Evolutionary conservation across 2,797 vertebrate species (phyloP).

Genomic region (Acipenser transmontanus): DNA sequence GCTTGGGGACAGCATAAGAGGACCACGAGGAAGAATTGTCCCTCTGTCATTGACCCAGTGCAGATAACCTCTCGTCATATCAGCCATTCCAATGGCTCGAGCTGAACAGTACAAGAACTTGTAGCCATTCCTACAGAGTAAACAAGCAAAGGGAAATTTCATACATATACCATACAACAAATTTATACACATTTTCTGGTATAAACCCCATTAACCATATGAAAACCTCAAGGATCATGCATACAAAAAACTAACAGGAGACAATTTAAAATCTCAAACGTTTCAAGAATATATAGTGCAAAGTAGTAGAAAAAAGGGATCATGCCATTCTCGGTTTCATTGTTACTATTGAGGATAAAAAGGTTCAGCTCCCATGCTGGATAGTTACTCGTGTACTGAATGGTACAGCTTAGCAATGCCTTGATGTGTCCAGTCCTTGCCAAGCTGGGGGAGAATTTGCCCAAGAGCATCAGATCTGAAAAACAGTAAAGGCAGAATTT

Average conservation of each 20-base stretch:
- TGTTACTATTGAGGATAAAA: not conserved
- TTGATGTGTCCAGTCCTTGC: slow-evolving; percentile 94
- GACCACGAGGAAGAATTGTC: slow-evolving; percentile 72
- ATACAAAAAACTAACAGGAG: not conserved
- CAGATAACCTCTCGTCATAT: slow-evolving; percentile 78
- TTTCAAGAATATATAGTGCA: not conserved
- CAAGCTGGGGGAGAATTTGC: slow-evolving; percentile 89
- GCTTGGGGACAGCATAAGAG: slow-evolving; percentile 79
- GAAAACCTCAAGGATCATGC: too few relatives aligned
- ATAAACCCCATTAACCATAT: too few relatives aligned
- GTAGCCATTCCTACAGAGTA: slow-evolving; percentile 68
- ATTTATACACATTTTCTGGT: too few relatives aligned
- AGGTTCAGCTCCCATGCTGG: not conserved
- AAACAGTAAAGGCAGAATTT: slow-evolving; percentile 18
- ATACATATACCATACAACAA: not conserved
- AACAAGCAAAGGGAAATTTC: not conserved
- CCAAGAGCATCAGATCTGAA: slow-evolving; percentile 87
- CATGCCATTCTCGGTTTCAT: slow-evolving; percentile 8
- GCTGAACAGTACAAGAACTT: slow-evolving; percentile 82
- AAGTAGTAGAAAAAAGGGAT: not conserved
- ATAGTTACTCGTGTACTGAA: slow-evolving; percentile 85
- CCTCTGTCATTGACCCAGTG: slow-evolving; percentile 83
- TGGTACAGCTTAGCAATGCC: slow-evolving; percentile 93
- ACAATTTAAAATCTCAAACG: too few relatives aligned
- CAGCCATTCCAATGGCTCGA: slow-evolving; percentile 80